These are phyloP conservation scores for Cetonia aurata DNA, from an alignment of 2,888 invertebrate genomes.

Conservation along the genomic window DNA sequence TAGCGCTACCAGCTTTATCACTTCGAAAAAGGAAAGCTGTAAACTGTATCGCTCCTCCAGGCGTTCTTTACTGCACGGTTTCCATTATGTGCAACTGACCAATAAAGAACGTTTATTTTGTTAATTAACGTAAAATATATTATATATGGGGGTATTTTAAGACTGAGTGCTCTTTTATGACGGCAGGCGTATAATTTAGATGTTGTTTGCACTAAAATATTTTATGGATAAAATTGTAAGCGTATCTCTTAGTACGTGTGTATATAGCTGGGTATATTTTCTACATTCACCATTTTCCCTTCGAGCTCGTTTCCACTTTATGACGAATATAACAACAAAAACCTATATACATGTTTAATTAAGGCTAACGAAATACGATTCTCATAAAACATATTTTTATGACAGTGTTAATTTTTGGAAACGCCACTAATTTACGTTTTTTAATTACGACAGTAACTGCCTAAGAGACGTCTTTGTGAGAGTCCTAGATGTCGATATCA, in stretches of 20 bases:
- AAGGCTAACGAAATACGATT: slow-evolving; percentile 23
- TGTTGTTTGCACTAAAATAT: slow-evolving; percentile 36
- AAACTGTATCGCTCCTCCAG: slow-evolving; percentile 15
- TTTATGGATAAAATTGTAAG: slow-evolving; percentile 36
- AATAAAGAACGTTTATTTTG: slow-evolving; percentile 36
- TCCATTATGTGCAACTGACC: slow-evolving; percentile 24
- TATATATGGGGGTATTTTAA: slow-evolving; percentile 24
- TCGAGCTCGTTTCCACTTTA: slow-evolving; percentile 33
- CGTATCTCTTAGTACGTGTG: slow-evolving; percentile 8
- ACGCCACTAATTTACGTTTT: slow-evolving; percentile 34
- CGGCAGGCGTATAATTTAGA: slow-evolving; percentile 33
- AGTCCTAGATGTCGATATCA: slow-evolving; percentile 26
- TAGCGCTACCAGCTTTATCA: slow-evolving; percentile 23
- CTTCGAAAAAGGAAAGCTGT: slow-evolving; percentile 26
- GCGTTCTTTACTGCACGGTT: slow-evolving; percentile 18
- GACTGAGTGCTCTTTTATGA: slow-evolving; percentile 30
- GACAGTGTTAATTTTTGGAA: slow-evolving; percentile 34
- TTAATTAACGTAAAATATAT: slow-evolving; percentile 32
- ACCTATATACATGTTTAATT: slow-evolving; percentile 34
- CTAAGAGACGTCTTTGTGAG: slow-evolving; percentile 17
- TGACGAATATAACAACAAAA: slow-evolving; percentile 34
- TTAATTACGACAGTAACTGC: slow-evolving; percentile 26
- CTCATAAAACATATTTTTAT: slow-evolving; percentile 34
- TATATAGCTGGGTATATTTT: slow-evolving; percentile 1
- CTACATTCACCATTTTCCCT: slow-evolving; percentile 14